Conservation (phyloP, 2,888 invertebrate genomes). For the Thyatira batis region DNA sequence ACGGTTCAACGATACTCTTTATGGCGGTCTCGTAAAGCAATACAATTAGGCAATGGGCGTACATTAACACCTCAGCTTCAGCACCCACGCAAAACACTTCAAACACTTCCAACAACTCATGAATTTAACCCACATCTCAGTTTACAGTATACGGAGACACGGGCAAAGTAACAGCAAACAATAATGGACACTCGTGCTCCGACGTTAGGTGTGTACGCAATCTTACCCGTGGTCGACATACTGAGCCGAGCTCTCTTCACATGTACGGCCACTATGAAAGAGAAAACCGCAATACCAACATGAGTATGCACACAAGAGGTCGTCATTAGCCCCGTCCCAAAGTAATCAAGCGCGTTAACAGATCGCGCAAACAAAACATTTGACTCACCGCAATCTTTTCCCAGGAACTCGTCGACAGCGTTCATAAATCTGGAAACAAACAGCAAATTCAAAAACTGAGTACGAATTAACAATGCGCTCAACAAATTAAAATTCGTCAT, state of each 20-base stretch:
- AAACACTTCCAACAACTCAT: constrained; percentile 46
- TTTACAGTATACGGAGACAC: constrained; percentile 33
- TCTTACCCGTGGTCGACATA: constrained; percentile 45
- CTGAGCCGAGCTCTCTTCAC: constrained; percentile 45
- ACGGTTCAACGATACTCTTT: constrained; percentile 58
- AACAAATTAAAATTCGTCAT: not conserved
- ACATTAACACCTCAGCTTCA: constrained; percentile 75
- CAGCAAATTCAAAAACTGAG: constrained; percentile 38
- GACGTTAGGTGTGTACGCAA: constrained; percentile 41
- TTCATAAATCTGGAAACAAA: constrained; percentile 72
- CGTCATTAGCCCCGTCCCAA: constrained; percentile 46
- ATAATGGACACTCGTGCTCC: constrained; percentile 50
- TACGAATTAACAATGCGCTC: constrained; percentile 2
- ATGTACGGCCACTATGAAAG: constrained; percentile 50
- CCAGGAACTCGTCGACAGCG: constrained; percentile 65
- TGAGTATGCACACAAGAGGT: constrained; percentile 42
- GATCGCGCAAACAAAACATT: constrained; percentile 51
- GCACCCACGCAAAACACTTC: constrained; percentile 67
- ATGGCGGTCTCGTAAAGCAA: constrained; percentile 73
- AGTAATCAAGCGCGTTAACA: constrained; percentile 55
- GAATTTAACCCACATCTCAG: constrained; percentile 62
- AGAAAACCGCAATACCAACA: constrained; percentile 54
- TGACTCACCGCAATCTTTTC: constrained; percentile 66
- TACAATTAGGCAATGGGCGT: constrained; percentile 78
- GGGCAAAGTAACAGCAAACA: constrained; percentile 45